A percentile compares a stretch with the other conserved stretches of the same genome.
Conservation (phyloP, 2,113 vertebrate genomes). For the Lophius piscatorius region DNA sequence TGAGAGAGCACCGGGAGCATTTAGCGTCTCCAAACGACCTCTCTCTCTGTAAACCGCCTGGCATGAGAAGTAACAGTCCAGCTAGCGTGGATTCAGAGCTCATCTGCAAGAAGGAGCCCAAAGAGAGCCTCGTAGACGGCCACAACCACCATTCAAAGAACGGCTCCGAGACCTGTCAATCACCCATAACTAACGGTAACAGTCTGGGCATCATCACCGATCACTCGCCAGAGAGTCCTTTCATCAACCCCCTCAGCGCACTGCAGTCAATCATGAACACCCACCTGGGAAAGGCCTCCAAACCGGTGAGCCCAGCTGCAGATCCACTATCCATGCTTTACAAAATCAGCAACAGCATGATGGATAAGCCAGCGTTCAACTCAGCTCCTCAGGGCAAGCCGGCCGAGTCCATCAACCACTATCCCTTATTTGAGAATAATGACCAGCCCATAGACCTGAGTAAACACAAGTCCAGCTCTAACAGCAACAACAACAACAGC, state of each 20-base stretch:
- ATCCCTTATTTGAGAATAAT: conserved; percentile 86
- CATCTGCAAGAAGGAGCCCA: conserved; percentile 88
- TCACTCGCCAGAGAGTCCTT: conserved; percentile 94
- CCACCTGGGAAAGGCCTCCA: conserved; percentile 96
- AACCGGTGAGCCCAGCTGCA: conserved; percentile 89
- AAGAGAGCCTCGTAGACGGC: conserved; percentile 81
- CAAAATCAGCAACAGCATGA: conserved; percentile 98
- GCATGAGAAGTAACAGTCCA: conserved; percentile 79
- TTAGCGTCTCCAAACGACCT: conserved; percentile 83
- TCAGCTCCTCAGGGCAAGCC: conserved; percentile 88
- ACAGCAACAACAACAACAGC: conserved; percentile 84
- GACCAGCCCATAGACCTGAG: conserved; percentile 99
- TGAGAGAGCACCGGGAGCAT: conserved; percentile 89
- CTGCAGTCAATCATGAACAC: conserved; percentile 99
- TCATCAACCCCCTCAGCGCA: conserved; percentile 95
- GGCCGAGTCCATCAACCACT: conserved; percentile 89
- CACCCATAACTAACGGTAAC: conserved; percentile 92
- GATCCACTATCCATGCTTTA: conserved; percentile 98
- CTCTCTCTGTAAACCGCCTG: conserved; percentile 71
- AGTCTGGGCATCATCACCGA: conserved; percentile 96
- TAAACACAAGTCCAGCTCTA: conserved; percentile 88
- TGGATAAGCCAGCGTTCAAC: conserved; percentile 92
- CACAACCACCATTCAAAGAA: conserved; percentile 83
- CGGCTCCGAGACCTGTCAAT: conserved; percentile 85
- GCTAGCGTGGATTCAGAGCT: conserved; percentile 79